Conservation (phyloP, 2,888 invertebrate genomes). For the Odontocerum albicorne region DNA sequence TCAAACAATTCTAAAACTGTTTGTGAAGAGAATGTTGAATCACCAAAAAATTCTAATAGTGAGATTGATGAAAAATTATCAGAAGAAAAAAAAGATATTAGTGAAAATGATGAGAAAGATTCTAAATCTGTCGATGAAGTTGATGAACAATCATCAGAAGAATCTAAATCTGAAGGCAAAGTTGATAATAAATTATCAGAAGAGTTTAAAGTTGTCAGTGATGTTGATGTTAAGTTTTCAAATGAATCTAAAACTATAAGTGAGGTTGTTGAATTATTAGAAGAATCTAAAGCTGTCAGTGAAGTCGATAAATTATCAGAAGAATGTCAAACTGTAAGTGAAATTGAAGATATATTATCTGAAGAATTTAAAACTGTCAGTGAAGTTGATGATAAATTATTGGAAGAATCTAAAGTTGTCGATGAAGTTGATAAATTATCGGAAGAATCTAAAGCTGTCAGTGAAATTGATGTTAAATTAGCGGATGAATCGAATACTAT, state of each 20-base stretch:
- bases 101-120: not conserved
- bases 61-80: too few relatives aligned
- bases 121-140: not conserved
- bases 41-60: not conserved
- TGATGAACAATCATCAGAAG: too few relatives aligned
- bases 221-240: too few relatives aligned
- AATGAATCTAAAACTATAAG: too few relatives aligned
- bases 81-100: not conserved
- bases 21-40: not conserved
- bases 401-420: too few relatives aligned
- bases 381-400: too few relatives aligned
- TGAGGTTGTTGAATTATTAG: not conserved
- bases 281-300: not conserved
- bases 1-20: not conserved
- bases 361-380: too few relatives aligned
- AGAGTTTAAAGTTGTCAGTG: too few relatives aligned
- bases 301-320: not conserved
- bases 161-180: too few relatives aligned
- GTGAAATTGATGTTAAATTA: not conserved
- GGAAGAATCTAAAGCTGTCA: conserved; percentile 39
- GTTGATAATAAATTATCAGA: too few relatives aligned
- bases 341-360: too few relatives aligned
- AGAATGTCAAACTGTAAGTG: not conserved
- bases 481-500: not conserved
- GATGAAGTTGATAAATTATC: conserved; percentile 14